Evolutionary conservation across 1,140 invertebrate genomes (phyloP).

Genomic region (Drosophila obscura): DNA sequence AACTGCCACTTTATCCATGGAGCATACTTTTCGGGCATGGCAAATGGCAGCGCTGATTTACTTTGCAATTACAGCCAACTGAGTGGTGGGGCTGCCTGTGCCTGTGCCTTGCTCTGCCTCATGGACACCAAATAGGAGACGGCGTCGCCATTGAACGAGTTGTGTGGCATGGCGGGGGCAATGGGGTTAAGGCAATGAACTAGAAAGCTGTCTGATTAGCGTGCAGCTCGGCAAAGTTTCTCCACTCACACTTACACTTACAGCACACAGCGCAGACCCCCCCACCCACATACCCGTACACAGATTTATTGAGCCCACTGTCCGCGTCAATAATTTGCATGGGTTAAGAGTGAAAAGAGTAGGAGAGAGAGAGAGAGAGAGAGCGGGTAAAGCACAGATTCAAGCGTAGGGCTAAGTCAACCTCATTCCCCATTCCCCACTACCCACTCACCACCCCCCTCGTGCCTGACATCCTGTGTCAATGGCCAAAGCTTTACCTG

Average conservation of each 20-base stretch:
- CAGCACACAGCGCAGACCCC: conserved; percentile 19
- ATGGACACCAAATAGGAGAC: conserved; percentile 43
- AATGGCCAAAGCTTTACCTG: conserved; percentile 62
- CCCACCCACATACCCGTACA: neutral
- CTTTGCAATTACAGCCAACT: conserved; percentile 76
- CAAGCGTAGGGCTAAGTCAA: conserved; percentile 46
- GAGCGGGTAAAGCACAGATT: neutral
- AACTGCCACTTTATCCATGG: conserved; percentile 2
- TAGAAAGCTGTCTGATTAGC: conserved; percentile 82
- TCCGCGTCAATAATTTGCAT: conserved; percentile 81
- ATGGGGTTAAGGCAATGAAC: conserved; percentile 72
- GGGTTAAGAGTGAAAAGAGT: conserved; percentile 47
- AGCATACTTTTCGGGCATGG: conserved; percentile 74
- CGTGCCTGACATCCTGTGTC: conserved; percentile 41
- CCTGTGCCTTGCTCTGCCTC: conserved; percentile 26
- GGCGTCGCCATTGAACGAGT: conserved; percentile 24
- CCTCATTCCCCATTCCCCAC: neutral
- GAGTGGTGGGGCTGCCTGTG: conserved; percentile 16
- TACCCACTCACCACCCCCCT: neutral
- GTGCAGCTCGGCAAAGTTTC: conserved; percentile 69
- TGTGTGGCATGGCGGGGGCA: neutral
- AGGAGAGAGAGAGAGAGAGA: neutral
- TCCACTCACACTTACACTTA: conserved; percentile 39
- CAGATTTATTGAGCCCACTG: conserved; percentile 73
- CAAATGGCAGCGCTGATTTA: conserved; percentile 80